A percentile compares a stretch with the other conserved stretches of the same genome.
Evolutionary conservation across 2,888 invertebrate species (phyloP).

Genomic region (Amphiduros pacificus): DNA sequence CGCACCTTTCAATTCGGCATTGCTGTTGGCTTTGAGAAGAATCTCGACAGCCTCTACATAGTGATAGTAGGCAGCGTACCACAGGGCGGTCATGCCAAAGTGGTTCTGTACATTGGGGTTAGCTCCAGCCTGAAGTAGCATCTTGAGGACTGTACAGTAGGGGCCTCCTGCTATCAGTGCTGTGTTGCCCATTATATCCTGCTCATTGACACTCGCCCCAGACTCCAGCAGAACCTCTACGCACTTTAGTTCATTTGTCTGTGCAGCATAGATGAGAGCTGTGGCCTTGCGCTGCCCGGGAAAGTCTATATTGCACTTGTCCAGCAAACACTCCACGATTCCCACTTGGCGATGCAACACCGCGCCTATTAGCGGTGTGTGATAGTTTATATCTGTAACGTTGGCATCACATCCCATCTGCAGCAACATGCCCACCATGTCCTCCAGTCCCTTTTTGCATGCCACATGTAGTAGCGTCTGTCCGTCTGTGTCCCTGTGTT

Average conservation of each 20-base stretch:
- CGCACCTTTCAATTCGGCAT: conserved; percentile 1
- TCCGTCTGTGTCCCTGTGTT: not conserved
- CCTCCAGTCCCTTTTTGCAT: not conserved
- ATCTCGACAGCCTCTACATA: not conserved
- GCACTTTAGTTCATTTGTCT: not conserved
- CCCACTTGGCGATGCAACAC: not conserved
- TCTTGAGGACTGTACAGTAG: not conserved
- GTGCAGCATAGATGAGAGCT: not conserved
- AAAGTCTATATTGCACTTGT: not conserved
- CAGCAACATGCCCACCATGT: not conserved
- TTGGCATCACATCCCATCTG: not conserved
- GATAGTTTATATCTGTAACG: not conserved
- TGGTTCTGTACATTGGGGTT: conserved; percentile 4
- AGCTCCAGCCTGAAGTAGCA: not conserved
- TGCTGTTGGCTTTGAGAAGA: conserved; percentile 3
- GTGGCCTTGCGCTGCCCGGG: not conserved
- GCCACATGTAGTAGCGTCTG: not conserved
- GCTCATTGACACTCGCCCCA: conserved; percentile 2
- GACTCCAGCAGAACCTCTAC: not conserved
- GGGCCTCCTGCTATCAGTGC: conserved; percentile 5
- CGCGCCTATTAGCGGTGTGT: conserved; percentile 6
- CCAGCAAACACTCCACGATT: not conserved
- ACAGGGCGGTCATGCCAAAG: conserved; percentile 10
- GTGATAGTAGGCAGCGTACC: conserved; percentile 5
- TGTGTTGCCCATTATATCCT: conserved; percentile 1